Percentiles rank a stretch among this genome's conserved stretches.
phyloP scores from a whole-genome alignment of 2,797 vertebrate genomes.

The Periparus ater region DNA sequence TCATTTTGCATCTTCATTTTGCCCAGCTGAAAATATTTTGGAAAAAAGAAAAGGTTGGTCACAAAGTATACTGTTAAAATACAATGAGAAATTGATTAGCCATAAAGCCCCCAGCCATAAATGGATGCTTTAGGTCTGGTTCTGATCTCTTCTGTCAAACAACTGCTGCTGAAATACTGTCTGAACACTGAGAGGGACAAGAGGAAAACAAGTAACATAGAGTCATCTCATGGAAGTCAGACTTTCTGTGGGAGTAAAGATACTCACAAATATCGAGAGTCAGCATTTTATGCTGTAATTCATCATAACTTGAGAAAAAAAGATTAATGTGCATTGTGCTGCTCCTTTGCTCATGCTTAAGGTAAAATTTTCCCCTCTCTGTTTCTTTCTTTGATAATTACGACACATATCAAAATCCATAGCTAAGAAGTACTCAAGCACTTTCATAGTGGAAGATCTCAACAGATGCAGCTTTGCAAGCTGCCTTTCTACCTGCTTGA shows the following conservation, averaged over 20 bases:
- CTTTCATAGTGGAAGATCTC: neutral
- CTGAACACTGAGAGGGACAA: neutral
- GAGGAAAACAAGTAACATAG: neutral
- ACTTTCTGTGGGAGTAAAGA: neutral
- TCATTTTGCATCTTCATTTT: neutral
- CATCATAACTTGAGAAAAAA: neutral
- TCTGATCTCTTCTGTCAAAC: neutral
- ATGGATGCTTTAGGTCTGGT: neutral
- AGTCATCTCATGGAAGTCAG: neutral
- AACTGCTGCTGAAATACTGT: neutral
- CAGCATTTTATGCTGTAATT: neutral
- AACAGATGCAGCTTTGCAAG: neutral
- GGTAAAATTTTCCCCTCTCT: neutral
- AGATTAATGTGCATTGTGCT: neutral
- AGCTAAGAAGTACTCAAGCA: neutral
- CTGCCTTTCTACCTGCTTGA: neutral
- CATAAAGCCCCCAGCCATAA: neutral
- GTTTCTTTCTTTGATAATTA: neutral
- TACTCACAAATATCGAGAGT: neutral
- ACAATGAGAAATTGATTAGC: neutral
- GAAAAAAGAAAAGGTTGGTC: neutral
- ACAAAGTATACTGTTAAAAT: neutral
- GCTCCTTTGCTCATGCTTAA: neutral
- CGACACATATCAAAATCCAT: accelerated
- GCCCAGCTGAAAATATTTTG: neutral